Conservation (phyloP, 2,888 invertebrate genomes). For the Dynastes grantii region DNA sequence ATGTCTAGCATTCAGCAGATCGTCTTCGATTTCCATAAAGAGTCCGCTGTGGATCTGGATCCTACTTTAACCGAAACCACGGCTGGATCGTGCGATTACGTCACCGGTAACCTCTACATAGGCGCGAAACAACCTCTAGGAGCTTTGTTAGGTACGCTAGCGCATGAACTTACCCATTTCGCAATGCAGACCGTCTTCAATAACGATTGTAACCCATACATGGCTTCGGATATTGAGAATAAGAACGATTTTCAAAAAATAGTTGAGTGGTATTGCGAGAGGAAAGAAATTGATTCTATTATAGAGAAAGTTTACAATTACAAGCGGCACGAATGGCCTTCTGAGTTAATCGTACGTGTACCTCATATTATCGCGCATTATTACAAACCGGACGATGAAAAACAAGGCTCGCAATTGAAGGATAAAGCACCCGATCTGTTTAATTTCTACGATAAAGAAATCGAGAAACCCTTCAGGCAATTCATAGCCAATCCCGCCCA, state of each 20-base stretch:
- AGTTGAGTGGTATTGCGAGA: not conserved
- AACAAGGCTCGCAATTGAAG: not conserved
- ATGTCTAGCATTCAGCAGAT: not conserved
- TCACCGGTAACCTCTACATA: not conserved
- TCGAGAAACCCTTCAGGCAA: not conserved
- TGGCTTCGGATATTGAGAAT: not conserved
- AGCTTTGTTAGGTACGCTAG: not conserved
- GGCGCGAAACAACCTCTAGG: slow-evolving; percentile 13
- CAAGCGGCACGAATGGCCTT: not conserved
- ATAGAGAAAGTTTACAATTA: slow-evolving; percentile 6
- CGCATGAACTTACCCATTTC: slow-evolving; percentile 15
- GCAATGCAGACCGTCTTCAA: slow-evolving; percentile 25
- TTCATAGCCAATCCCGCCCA: not conserved
- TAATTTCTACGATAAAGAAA: not conserved
- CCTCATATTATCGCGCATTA: not conserved
- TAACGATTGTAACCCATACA: slow-evolving; percentile 6
- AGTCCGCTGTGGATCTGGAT: slow-evolving; percentile 8
- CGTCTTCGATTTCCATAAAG: slow-evolving; percentile 21
- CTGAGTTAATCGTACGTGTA: slow-evolving; percentile 15
- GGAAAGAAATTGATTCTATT: not conserved
- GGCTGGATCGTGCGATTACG: slow-evolving; percentile 22
- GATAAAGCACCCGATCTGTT: slow-evolving; percentile 9
- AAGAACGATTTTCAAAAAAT: slow-evolving; percentile 2
- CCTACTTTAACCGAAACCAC: not conserved
- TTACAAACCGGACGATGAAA: not conserved